Base-by-base conservation (phyloP, 2,113 vertebrate species). In the Cyprinodon brontotheroides region DNA sequence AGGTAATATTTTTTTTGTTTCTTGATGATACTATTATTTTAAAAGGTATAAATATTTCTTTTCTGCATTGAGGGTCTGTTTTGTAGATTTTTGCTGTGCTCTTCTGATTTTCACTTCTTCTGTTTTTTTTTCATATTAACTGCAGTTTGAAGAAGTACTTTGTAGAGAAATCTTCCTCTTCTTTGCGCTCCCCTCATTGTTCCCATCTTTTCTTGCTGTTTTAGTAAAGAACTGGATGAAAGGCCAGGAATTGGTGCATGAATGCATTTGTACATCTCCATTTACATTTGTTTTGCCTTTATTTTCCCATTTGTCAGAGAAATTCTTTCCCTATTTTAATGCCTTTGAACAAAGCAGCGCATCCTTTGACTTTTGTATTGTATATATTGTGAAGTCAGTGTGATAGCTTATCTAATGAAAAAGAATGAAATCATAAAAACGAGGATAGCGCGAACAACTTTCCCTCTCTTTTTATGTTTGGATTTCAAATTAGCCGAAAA, bases 141-240 rank as follows among this genome's bases (percentile, higher is more conserved):
- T 62, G 12, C 37, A 45, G 11, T 69, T 37, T 75, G 64, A 72
- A 39, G 0, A 53, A 53, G 14, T 57, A 3, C 17, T 53, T 7
- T 62, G 77, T 74, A 53, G 60, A 60, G 50, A 39, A 68, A 75
- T 74, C 77, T 22, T 77, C 61, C 63, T 72, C 79, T 72, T 82
- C 74, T 39, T 68, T 45, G 29, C 29, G 29, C 29, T 29, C 29
- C 29, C 29, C 60, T 81, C 70, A 61, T 65, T 62, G 67, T 78
- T 75, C 74, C 76, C 65, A 77, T 79, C 74, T 75, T 72, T 83
- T 53, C 65, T 77, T 82, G 29, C 79, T 86, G 85, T 89, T 92
- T 90, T 89, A 89, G 91, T 91, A 90, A 93, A 89, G 89, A 89
- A 92, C 90, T 89, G 90, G 91, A 91, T 93, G 91, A 92, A 90